Evolutionary conservation across 2,888 invertebrate genomes (phyloP), one percentile per base, ranked within the genome.

Genomic region (Stenodema calcarata): DNA sequence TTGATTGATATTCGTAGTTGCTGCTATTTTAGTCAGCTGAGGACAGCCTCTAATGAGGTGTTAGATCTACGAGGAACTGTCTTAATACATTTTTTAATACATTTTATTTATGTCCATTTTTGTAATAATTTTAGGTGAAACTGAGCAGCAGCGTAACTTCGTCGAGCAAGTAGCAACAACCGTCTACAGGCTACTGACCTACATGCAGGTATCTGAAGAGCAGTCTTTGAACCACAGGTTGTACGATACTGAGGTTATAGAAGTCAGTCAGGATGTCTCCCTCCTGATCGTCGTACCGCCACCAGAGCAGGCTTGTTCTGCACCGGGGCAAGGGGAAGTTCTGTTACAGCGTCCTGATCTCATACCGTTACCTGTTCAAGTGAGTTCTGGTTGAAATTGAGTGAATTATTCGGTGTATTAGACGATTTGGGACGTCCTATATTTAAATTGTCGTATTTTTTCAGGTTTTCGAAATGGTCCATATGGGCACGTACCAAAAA

Each of bases 191-290:
- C 93, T 97, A 0, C 95, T 97, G 90, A 94, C 93, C 89, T 95
- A 95, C 90, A 96, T 96, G 96, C 96, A 95, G 90, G 95, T 96
- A 88, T 93, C 93, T 70, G 90, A 93, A 16, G 95, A 95, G 80
- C 94, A 95, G 89, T 94, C 95, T 9, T 91, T 93, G 42, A 92
- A 93, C 88, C 96, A 97, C 92, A 93, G 90, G 90, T 92, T 99
- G 86, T 99, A 98, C 91, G 97, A 98, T 90, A 93, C 95, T 7
- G 99, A 99, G 92, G 96, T 99, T 54, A 95, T 99, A 88, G 98
- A 99, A 91, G 93, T 99, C 41, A 97, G 96, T 90, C 93, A 93
- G 85, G 97, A 98, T 89, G 97, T 99, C 70, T 96, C 98, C 84
- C 96, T 99, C 90, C 93, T 99, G 3, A 94, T 99, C 90, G 93